Conservation (phyloP, 2,797 vertebrate species). For the Uromys caudimaculatus region DNA sequence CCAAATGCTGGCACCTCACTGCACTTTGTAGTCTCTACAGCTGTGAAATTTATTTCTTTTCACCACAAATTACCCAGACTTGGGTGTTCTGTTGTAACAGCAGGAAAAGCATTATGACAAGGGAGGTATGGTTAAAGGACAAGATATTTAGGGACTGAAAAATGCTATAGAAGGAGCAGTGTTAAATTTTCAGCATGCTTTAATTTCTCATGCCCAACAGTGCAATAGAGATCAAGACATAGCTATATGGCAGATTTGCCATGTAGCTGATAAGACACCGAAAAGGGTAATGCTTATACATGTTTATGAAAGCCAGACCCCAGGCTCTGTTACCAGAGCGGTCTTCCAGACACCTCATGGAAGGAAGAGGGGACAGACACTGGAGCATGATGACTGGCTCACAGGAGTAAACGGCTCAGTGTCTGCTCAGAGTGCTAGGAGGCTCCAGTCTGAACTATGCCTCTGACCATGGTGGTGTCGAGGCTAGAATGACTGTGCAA, state of each 20-base stretch:
- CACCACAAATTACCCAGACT: background rate
- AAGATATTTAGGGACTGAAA: background rate
- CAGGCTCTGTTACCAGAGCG: background rate
- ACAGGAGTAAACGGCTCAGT: no score
- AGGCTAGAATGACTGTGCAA: background rate
- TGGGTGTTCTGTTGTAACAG: background rate
- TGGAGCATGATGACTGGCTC: fast-evolving
- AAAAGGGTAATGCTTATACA: background rate
- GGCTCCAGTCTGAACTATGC: background rate
- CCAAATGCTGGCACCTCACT: background rate
- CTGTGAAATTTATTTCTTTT: background rate
- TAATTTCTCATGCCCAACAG: background rate
- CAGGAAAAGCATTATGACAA: background rate
- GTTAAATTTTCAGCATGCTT: background rate
- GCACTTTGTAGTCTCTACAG: background rate
- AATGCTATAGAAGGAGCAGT: background rate
- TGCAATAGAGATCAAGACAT: background rate
- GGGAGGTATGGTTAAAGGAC: background rate
- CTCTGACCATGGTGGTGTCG: background rate
- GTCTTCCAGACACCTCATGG: background rate
- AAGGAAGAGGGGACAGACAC: background rate
- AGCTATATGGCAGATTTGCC: background rate
- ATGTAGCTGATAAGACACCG: background rate
- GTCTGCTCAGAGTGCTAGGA: no score
- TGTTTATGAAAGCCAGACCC: background rate